Percentiles rank a stretch among this genome's conserved stretches.
Conservation (phyloP, 2,888 invertebrate genomes). For the Lamellibrachia satsuma region DNA sequence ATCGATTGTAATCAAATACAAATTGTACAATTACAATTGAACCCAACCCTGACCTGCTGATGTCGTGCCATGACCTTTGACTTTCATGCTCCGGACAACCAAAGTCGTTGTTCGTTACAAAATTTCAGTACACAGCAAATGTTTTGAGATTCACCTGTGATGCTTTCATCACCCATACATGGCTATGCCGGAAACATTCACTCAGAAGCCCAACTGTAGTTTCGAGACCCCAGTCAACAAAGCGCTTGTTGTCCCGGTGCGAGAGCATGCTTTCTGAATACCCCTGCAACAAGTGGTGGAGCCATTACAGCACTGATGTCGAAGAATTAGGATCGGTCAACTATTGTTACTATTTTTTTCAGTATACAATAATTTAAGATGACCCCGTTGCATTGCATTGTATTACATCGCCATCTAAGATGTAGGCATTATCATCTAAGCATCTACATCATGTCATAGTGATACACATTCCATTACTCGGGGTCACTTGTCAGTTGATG, state of each 20-base stretch:
- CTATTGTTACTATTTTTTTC: no score
- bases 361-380: no score
- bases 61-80: constrained; percentile 78
- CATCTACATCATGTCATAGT: no score
- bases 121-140: constrained; percentile 88
- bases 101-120: constrained; percentile 79
- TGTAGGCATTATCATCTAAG: no score
- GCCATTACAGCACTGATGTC: background rate
- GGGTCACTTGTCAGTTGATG: no score
- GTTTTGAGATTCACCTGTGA: constrained; percentile 82
- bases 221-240: constrained; percentile 83
- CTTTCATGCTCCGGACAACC: constrained; percentile 84
- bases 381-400: no score
- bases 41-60: constrained; percentile 69
- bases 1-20: no score
- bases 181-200: constrained; percentile 73
- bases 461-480: no score
- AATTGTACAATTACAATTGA: no score
- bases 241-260: constrained; percentile 79
- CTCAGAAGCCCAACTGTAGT: constrained; percentile 77
- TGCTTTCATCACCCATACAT: constrained; percentile 62
- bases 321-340: background rate
- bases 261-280: constrained; percentile 84
- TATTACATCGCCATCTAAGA: no score
- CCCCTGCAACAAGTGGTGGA: constrained; percentile 71